Conservation (phyloP, 2,113 vertebrate species). For the Microtus richardsoni region DNA sequence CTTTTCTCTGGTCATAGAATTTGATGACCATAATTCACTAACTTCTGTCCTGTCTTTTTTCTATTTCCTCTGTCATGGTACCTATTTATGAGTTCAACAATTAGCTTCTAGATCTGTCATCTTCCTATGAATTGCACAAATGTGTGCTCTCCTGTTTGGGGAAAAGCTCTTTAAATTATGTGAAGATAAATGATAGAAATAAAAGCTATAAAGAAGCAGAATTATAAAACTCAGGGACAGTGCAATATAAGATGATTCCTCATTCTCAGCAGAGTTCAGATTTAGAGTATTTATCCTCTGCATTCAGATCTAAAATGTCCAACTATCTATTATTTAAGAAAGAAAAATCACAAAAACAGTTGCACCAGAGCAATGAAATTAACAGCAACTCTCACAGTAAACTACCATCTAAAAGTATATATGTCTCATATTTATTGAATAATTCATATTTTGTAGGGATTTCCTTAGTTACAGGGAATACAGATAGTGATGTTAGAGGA, state of each 20-base stretch:
- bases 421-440: neutral
- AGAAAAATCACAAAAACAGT: neutral
- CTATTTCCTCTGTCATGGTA: neutral
- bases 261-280: neutral
- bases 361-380: neutral
- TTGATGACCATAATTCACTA: rapidly evolving
- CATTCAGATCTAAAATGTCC: neutral
- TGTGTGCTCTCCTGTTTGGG: neutral
- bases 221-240: neutral
- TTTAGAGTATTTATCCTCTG: neutral
- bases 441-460: neutral
- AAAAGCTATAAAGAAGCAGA: neutral
- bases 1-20: neutral
- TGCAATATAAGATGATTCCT: neutral
- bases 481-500: neutral
- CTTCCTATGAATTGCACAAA: neutral
- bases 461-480: neutral
- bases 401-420: neutral
- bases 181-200: neutral
- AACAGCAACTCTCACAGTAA: neutral
- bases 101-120: conserved; percentile 14
- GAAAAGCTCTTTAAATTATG: conserved; percentile 37
- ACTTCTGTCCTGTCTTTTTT: conserved; percentile 3
- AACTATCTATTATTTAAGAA: neutral
- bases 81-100: neutral